Evolutionary conservation across 1,140 invertebrate species (phyloP), one percentile per base, ranked within the genome.

Genomic region (Homalodisca vitripennis): DNA sequence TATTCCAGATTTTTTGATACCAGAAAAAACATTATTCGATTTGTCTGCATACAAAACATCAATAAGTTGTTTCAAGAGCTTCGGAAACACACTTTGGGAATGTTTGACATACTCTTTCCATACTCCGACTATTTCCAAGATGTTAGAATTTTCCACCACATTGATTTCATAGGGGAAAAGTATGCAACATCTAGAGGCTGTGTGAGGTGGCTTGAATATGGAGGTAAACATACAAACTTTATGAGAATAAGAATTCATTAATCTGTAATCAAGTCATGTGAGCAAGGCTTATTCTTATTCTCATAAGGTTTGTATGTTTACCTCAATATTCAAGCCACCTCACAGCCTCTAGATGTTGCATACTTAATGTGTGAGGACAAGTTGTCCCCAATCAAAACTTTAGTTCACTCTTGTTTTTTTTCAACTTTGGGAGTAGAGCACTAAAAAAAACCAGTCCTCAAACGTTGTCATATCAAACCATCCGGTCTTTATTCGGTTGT

Each of bases 271-370:
- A 79, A 63, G 14, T 73, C 2, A 31, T 70, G 73, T 24, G 81
- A 72, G 73, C 81, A 79, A 22, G 73, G 76, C 3, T 70, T 71
- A 32, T 81, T 70, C 72, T 81, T 81, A 66, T 82, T 79, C 6
- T 75, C 77, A 78, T 81, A 17, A 60, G 64, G 10, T 78, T 81
- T 68, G 60, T 80, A 10, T 77, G 75, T 41, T 74, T 82, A 10
- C 77, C 79, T 20, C 71, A 77, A 2, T 81, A 82, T 71, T 71
- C 74, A 69, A n/a, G n/a, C n/a, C n/a, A n/a, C n/a, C n/a, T n/a
- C n/a, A n/a, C n/a, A n/a, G n/a, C n/a, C 81, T 6, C 69, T 82
- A 17, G 79, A 83, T 72, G 76, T 80, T 22, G 76, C 77, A n/a
- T 75, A 78, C 30, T 79, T 79, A n/a, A n/a, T n/a, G n/a, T n/a